Evolutionary conservation across 2,888 invertebrate species (phyloP).

Genomic region (Oscheius sp.): DNA sequence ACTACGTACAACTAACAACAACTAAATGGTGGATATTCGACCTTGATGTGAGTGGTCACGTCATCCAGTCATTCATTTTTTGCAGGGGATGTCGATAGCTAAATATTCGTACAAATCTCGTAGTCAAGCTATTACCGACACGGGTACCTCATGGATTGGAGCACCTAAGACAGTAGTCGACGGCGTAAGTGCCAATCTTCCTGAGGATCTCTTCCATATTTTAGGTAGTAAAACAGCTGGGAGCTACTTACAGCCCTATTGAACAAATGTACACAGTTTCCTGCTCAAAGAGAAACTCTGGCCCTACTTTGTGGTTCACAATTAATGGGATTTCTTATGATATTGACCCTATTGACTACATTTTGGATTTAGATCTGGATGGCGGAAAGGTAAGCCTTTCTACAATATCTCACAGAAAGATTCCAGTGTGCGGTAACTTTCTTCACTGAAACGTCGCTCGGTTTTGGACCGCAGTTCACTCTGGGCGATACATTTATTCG

Average conservation of each 20-base stretch:
- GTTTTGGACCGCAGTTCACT: conserved; percentile 51
- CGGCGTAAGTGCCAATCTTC: not conserved
- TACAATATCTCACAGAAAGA: not conserved
- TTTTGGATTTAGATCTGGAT: conserved; percentile 60
- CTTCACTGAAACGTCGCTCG: conserved; percentile 37
- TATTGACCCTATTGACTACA: conserved; percentile 62
- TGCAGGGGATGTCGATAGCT: conserved; percentile 53
- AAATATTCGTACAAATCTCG: conserved; percentile 41
- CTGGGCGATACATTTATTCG: conserved; percentile 59
- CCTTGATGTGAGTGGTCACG: not conserved
- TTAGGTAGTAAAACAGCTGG: conserved; percentile 48
- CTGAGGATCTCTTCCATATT: not conserved
- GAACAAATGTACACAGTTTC: conserved; percentile 55
- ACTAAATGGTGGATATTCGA: conserved; percentile 62
- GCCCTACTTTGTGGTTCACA: conserved; percentile 57
- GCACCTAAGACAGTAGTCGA: conserved; percentile 47
- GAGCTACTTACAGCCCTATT: conserved; percentile 52
- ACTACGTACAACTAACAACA: conserved; percentile 60
- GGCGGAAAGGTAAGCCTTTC: conserved; percentile 36
- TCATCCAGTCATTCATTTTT: not conserved
- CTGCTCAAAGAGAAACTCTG: conserved; percentile 47
- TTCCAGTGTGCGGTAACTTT: conserved; percentile 46
- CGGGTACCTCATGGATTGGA: conserved; percentile 65
- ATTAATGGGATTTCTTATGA: conserved; percentile 57
- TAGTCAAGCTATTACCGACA: conserved; percentile 62